Conservation (phyloP, 1,140 invertebrate genomes). For the Yoshiicerus persimilis region DNA sequence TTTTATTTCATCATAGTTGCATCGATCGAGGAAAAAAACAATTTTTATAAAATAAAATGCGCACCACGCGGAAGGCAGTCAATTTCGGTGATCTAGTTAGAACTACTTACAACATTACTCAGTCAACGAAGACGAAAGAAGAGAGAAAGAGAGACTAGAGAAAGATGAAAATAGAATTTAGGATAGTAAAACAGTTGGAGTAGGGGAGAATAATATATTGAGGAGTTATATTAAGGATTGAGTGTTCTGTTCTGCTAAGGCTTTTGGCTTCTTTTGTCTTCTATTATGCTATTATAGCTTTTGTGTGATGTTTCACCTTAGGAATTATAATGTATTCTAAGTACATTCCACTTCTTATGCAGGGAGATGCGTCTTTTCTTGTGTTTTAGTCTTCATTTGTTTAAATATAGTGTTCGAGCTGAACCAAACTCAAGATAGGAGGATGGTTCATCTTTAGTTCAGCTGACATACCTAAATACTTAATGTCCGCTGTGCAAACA, state of each 20-base stretch:
- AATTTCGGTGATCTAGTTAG: neutral
- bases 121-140: neutral
- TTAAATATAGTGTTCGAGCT: neutral
- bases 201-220: neutral
- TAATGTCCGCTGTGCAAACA: neutral
- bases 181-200: neutral
- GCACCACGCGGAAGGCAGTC: neutral
- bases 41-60: conserved; percentile 20
- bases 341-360: neutral
- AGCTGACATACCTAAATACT: neutral
- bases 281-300: neutral
- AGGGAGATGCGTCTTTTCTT: neutral
- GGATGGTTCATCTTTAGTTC: neutral
- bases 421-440: neutral
- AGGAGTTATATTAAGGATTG: too few relatives aligned
- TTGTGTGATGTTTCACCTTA: neutral
- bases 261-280: neutral
- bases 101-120: conserved; percentile 13
- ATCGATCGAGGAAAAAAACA: neutral
- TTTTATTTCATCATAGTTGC: neutral
- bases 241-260: too few relatives aligned
- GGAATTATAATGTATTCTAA: neutral
- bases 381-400: neutral
- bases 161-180: neutral
- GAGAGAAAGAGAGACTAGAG: neutral